Evolutionary conservation across 2,113 vertebrate genomes (phyloP).

Genomic region (Glaucidium brasilianum): DNA sequence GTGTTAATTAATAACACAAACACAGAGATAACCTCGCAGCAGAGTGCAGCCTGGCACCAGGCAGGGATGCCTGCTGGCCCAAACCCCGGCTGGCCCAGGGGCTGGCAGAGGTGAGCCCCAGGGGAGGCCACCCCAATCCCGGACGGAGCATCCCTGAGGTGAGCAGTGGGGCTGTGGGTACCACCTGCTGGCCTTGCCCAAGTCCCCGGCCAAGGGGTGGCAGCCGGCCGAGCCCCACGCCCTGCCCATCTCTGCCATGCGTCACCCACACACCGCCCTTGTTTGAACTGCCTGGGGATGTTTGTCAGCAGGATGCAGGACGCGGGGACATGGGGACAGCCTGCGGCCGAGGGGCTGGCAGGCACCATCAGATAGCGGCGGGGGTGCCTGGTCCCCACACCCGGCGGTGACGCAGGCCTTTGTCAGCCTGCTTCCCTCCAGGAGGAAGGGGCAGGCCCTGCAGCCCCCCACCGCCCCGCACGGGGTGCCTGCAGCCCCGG

Average conservation of each 20-base stretch:
- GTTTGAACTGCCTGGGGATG: slow-evolving; percentile 27
- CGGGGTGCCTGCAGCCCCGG: background rate
- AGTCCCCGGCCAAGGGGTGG: rapidly evolving
- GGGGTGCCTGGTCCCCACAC: background rate
- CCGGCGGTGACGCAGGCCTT: background rate
- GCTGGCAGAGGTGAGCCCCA: background rate
- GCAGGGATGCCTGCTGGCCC: background rate
- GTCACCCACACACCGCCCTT: slow-evolving; percentile 13
- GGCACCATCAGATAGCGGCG: background rate
- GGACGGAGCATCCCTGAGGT: rapidly evolving
- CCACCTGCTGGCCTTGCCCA: rapidly evolving
- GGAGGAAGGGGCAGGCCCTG: background rate
- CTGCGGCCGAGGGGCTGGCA: background rate
- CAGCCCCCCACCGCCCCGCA: rapidly evolving
- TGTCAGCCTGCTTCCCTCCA: rapidly evolving
- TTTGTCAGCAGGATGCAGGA: background rate
- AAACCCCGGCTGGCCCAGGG: too few relatives aligned
- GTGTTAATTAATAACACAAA: background rate
- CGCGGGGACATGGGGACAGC: background rate
- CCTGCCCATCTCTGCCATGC: background rate
- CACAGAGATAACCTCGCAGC: background rate
- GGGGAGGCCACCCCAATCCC: background rate
- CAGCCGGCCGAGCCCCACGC: background rate
- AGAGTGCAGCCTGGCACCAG: background rate
- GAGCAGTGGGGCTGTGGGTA: rapidly evolving